These are phyloP conservation scores for Oryzias dopingdopingensis DNA, from an alignment of 2,797 vertebrate species.

Conservation along the genomic window DNA sequence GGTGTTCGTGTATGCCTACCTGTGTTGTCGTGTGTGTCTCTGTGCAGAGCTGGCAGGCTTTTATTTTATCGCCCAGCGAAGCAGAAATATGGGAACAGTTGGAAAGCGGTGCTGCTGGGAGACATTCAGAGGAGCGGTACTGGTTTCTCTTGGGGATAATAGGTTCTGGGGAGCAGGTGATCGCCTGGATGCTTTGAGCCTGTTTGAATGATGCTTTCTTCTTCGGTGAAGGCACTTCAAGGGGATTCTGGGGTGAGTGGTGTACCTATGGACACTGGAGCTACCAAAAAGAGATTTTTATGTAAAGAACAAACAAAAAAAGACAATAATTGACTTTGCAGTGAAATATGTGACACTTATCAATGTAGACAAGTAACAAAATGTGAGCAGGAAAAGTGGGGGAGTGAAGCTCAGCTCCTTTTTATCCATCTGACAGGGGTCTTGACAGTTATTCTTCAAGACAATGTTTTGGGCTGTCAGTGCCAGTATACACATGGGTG, in stretches of 20 bases:
- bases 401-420: conserved; percentile 29
- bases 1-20: conserved; percentile 15
- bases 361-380: too few species aligned
- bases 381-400: neutral
- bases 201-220: conserved; percentile 27
- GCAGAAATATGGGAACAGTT: conserved; percentile 75
- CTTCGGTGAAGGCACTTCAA: conserved; percentile 16
- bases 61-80: conserved; percentile 78
- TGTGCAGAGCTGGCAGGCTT: conserved; percentile 49
- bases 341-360: too few species aligned
- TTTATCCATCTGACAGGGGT: conserved; percentile 29
- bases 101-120: conserved; percentile 63
- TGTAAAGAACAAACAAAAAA: too few species aligned
- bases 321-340: too few species aligned
- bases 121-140: conserved; percentile 66
- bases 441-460: conserved; percentile 40
- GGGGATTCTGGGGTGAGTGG: conserved; percentile 16
- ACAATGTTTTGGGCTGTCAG: conserved; percentile 41
- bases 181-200: conserved; percentile 51
- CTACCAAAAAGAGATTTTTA: neutral
- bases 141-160: conserved; percentile 63
- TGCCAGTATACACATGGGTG: conserved; percentile 22
- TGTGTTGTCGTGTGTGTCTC: conserved; percentile 10
- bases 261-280: conserved; percentile 1
- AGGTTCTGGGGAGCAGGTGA: conserved; percentile 60